Conservation (phyloP, 1,140 invertebrate species). For the Danaus plexippus region DNA sequence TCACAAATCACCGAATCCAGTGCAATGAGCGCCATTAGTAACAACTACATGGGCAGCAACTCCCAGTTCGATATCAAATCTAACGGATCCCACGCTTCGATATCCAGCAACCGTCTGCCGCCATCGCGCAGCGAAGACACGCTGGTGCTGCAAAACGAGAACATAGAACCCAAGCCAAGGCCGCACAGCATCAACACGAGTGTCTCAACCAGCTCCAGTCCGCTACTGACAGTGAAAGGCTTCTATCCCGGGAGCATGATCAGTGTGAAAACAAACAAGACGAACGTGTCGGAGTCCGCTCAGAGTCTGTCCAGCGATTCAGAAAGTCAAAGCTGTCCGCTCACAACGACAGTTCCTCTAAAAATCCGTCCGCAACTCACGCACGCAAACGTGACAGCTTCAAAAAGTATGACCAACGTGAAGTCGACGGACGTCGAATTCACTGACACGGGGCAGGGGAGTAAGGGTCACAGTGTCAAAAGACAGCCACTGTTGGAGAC, state of each 20-base stretch:
- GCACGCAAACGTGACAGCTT: conserved; percentile 61
- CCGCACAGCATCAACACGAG: conserved; percentile 69
- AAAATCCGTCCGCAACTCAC: conserved; percentile 68
- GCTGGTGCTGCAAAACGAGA: conserved; percentile 74
- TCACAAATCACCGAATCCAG: conserved; percentile 70
- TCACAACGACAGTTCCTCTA: conserved; percentile 56
- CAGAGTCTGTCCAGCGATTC: conserved; percentile 77
- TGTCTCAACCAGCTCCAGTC: conserved; percentile 78
- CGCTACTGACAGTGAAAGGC: conserved; percentile 74
- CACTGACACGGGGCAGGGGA: conserved; percentile 58
- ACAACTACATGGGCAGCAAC: conserved; percentile 66
- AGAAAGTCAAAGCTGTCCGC: conserved; percentile 71
- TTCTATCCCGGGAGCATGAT: conserved; percentile 75
- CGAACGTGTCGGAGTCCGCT: conserved; percentile 69
- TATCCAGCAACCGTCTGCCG: conserved; percentile 70
- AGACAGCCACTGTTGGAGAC: conserved; percentile 52
- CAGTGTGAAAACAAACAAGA: conserved; percentile 72
- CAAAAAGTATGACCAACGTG: conserved; percentile 74
- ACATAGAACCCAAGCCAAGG: conserved; percentile 67
- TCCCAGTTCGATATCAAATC: conserved; percentile 62
- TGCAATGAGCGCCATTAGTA: conserved; percentile 59
- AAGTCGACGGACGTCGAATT: conserved; percentile 59
- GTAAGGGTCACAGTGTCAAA: conserved; percentile 42
- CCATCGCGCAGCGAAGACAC: conserved; percentile 86
- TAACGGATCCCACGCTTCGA: conserved; percentile 42